phyloP scores from a whole-genome alignment of 2,797 vertebrate species.

The Oceanodroma leucorhoa region DNA sequence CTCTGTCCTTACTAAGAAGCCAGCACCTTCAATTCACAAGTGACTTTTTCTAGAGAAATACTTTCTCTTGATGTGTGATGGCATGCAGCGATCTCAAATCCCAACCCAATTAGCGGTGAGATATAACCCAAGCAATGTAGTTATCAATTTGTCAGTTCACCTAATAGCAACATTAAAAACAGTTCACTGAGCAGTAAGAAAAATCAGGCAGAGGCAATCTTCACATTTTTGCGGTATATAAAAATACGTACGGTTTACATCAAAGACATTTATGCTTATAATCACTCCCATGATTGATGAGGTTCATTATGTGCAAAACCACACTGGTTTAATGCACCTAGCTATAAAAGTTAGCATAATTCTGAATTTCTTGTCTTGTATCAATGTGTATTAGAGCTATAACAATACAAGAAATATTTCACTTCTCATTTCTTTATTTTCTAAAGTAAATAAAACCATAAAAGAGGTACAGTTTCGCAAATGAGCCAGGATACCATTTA shows the following conservation, averaged over 20 bases:
- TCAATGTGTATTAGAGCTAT: neutral
- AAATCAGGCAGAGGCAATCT: neutral
- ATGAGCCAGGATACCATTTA: neutral
- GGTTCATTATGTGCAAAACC: neutral
- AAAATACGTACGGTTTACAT: neutral
- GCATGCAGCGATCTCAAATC: neutral
- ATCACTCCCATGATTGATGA: neutral
- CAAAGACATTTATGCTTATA: neutral
- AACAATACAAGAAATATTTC: neutral
- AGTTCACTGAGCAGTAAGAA: neutral
- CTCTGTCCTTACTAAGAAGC: neutral
- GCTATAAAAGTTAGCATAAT: neutral
- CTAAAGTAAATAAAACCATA: neutral
- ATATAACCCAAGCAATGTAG: neutral
- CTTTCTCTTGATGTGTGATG: neutral
- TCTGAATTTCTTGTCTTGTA: neutral
- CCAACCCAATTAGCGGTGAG: neutral
- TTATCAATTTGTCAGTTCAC: neutral
- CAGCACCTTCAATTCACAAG: neutral
- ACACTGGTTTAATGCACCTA: too few species aligned
- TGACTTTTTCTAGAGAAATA: neutral
- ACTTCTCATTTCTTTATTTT: neutral
- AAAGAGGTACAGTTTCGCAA: neutral
- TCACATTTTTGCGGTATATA: neutral
- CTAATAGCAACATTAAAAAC: neutral